Evolutionary conservation across 2,113 vertebrate species (phyloP).

Genomic region (Euleptes europaea): DNA sequence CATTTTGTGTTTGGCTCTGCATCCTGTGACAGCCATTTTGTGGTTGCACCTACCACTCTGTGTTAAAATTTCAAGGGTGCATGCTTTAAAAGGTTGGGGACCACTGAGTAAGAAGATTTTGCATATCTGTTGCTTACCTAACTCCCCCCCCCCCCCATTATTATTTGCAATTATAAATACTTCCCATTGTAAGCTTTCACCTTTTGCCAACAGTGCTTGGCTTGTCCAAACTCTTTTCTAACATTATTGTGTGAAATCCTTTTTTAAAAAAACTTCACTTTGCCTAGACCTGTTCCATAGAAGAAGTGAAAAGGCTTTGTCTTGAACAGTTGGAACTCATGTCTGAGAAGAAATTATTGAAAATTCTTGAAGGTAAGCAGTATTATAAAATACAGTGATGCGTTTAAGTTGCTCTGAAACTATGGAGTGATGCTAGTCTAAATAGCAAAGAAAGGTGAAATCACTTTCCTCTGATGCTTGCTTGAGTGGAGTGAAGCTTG

Average conservation of each 20-base stretch:
- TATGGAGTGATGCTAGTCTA: neutral
- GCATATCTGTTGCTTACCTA: neutral
- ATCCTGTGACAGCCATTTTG: too few species aligned
- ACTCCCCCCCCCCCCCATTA: too few species aligned
- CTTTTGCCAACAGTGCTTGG: fast-evolving
- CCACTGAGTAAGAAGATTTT: neutral
- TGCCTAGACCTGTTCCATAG: slow-evolving; percentile 84
- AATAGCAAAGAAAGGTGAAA: neutral
- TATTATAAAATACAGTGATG: neutral
- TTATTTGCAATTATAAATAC: too few species aligned
- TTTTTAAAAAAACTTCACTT: slow-evolving; percentile 43
- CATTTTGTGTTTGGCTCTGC: too few species aligned
- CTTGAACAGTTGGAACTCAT: slow-evolving; percentile 91
- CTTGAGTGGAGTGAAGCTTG: too few species aligned
- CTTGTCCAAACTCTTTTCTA: slow-evolving; percentile 36
- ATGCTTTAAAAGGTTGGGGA: too few species aligned
- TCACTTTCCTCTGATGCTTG: too few species aligned
- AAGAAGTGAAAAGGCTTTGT: slow-evolving; percentile 92
- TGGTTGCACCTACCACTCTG: too few species aligned
- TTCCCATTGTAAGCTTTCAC: neutral
- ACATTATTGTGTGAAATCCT: slow-evolving; percentile 8
- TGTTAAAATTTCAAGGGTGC: too few species aligned
- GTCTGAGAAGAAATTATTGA: slow-evolving; percentile 86
- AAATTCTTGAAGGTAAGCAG: slow-evolving; percentile 90
- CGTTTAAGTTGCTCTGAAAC: neutral